Percentiles rank a stretch among this genome's conserved stretches.
Conservation (phyloP, 2,888 invertebrate species). For the Cryptus viduatorius region DNA sequence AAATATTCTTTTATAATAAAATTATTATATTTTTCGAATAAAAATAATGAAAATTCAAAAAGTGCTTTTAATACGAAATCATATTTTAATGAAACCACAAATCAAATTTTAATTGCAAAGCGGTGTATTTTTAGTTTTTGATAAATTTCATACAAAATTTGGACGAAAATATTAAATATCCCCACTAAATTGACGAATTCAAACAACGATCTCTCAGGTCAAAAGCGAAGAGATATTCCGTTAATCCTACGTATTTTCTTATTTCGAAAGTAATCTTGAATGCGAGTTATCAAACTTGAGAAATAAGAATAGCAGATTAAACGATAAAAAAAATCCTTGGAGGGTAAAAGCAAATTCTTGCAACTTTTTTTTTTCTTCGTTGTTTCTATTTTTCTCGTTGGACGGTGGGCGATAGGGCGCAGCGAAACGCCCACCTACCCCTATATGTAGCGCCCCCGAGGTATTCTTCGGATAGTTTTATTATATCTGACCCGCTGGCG, state of each 20-base stretch:
- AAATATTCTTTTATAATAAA: too few species aligned
- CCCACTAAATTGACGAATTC: too few species aligned
- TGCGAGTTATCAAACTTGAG: not conserved
- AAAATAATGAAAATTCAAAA: too few species aligned
- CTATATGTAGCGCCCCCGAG: slow-evolving; percentile 31
- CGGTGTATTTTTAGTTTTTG: too few species aligned
- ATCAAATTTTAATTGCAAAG: too few species aligned
- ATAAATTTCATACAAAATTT: too few species aligned
- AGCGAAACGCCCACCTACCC: slow-evolving; percentile 6
- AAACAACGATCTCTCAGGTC: too few species aligned
- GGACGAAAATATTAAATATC: too few species aligned
- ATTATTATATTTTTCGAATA: too few species aligned
- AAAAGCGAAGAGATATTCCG: not conserved
- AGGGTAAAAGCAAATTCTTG: not conserved
- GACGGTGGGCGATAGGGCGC: not conserved
- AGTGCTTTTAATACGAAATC: too few species aligned
- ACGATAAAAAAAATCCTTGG: not conserved
- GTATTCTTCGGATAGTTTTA: slow-evolving; percentile 58
- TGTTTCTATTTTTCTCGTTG: not conserved
- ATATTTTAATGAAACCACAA: too few species aligned
- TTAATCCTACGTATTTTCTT: not conserved
- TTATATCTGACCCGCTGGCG: slow-evolving; percentile 58
- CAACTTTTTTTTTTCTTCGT: not conserved
- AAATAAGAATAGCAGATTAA: not conserved
- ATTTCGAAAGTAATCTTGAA: not conserved